Conservation (phyloP, 2,797 vertebrate species). For the Manis javanica region DNA sequence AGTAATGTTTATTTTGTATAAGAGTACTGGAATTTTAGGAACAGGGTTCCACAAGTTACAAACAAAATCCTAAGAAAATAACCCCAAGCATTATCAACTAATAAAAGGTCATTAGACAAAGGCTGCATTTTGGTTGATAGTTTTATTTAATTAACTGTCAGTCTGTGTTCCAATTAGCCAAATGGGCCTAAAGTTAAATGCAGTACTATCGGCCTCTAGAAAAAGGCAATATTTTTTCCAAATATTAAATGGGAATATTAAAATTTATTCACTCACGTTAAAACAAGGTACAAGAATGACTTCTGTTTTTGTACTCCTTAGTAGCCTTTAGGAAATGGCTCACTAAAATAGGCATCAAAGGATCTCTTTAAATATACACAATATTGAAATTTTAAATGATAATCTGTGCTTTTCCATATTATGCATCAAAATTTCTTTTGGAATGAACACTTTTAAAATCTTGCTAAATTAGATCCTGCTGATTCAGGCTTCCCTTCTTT, state of each 20-base stretch:
- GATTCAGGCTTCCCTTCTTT: background rate
- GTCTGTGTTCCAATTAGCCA: background rate
- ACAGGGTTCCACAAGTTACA: background rate
- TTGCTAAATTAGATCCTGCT: background rate
- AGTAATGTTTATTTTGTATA: background rate
- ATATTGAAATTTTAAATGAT: background rate
- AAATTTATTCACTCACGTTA: constrained; percentile 31
- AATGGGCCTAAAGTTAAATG: background rate
- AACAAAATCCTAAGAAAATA: constrained; percentile 51
- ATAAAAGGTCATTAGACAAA: constrained; percentile 20
- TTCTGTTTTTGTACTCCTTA: background rate
- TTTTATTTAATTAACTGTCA: constrained; percentile 30
- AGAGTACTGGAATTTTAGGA: constrained; percentile 36
- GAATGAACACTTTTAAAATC: background rate
- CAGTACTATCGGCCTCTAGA: background rate
- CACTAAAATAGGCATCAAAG: background rate
- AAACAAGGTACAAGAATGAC: background rate
- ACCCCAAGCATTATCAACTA: background rate
- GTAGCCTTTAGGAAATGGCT: background rate
- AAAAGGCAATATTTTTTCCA: background rate
- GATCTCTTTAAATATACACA: background rate
- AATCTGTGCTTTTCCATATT: background rate
- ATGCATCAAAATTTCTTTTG: background rate
- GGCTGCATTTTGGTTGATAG: constrained; percentile 51
- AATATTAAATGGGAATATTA: constrained; percentile 22